phyloP scores from a whole-genome alignment of 2,888 invertebrate species.

The Bellardia pandia region DNA sequence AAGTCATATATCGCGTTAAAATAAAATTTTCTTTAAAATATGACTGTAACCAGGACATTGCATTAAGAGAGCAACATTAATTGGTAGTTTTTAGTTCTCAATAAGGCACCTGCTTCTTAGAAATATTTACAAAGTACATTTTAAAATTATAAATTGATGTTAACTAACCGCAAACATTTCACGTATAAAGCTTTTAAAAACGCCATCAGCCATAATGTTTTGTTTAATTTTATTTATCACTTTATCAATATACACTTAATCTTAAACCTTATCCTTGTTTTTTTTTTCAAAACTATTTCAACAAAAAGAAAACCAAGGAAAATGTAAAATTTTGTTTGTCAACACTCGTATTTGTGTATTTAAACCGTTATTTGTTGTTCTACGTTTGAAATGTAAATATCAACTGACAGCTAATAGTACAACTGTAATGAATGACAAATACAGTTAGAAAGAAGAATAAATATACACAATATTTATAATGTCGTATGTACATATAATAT shows the following conservation, averaged over 20 bases:
- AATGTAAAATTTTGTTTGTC: not conserved
- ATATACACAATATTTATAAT: slow-evolving; percentile 39
- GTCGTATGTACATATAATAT: slow-evolving; percentile 45
- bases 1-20: too few species aligned
- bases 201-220: slow-evolving; percentile 79
- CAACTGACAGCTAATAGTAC: slow-evolving; percentile 76
- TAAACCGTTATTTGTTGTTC: slow-evolving; percentile 69
- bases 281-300: slow-evolving; percentile 11
- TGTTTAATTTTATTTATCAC: not conserved
- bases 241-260: not conserved
- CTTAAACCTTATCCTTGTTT: not conserved
- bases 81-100: too few species aligned
- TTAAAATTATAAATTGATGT: slow-evolving; percentile 5
- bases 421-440: slow-evolving; percentile 33
- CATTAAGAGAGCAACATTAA: too few species aligned
- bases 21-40: too few species aligned
- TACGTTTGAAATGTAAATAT: slow-evolving; percentile 76
- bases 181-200: slow-evolving; percentile 81
- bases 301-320: not conserved
- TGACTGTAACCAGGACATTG: too few species aligned
- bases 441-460: slow-evolving; percentile 52
- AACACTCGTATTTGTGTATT: slow-evolving; percentile 11
- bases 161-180: slow-evolving; percentile 83
- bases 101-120: not conserved
- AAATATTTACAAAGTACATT: not conserved